Conservation (phyloP, 2,797 vertebrate genomes). For the Pantherophis alleghaniensis region DNA sequence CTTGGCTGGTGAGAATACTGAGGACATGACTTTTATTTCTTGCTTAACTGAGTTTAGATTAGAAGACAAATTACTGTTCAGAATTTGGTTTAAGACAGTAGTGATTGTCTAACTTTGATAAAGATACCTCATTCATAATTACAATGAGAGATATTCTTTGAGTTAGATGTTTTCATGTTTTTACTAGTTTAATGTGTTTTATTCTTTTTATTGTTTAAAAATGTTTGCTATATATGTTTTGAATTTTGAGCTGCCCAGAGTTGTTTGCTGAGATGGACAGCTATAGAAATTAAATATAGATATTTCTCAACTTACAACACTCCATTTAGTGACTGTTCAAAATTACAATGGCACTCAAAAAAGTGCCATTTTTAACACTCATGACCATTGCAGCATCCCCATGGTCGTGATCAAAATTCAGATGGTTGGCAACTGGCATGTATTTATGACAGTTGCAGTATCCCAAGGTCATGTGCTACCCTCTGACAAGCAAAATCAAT, state of each 20-base stretch:
- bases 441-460: background rate
- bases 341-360: background rate
- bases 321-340: background rate
- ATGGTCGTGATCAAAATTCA: background rate
- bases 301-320: background rate
- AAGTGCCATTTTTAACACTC: background rate
- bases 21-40: background rate
- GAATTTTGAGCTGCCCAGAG: background rate
- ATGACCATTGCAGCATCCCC: background rate
- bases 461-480: background rate
- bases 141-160: background rate
- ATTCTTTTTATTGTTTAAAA: background rate
- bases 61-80: background rate
- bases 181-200: background rate
- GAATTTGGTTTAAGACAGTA: background rate
- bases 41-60: background rate
- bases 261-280: background rate
- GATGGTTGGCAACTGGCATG: background rate
- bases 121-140: background rate
- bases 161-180: background rate
- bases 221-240: background rate
- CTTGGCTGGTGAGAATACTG: background rate
- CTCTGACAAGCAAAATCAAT: background rate
- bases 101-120: background rate
- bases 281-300: background rate